Percentiles rank a stretch among this genome's conserved stretches.
phyloP scores from a whole-genome alignment of 2,888 invertebrate species.

The Eumacrocentrus americanus region DNA sequence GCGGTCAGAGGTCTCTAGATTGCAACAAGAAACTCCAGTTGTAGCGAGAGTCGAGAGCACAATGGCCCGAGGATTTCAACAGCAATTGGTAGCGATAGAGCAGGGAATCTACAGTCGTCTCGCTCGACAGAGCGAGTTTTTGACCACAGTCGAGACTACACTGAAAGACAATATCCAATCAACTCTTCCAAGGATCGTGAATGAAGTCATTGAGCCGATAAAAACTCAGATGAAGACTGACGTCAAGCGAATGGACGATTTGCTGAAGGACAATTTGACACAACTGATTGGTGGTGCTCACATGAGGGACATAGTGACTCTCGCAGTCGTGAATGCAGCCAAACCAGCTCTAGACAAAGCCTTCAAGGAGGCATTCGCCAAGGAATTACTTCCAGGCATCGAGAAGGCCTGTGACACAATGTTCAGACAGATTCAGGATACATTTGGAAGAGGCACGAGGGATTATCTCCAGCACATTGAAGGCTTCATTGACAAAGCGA shows the following conservation, averaged over 20 bases:
- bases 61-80: slow-evolving; percentile 48
- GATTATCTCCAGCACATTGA: slow-evolving; percentile 72
- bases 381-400: slow-evolving; percentile 81
- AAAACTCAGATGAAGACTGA: slow-evolving; percentile 69
- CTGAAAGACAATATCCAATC: slow-evolving; percentile 62
- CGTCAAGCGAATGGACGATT: slow-evolving; percentile 70
- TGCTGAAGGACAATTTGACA: slow-evolving; percentile 79
- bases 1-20: slow-evolving; percentile 47
- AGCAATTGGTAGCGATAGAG: slow-evolving; percentile 51
- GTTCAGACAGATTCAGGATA: slow-evolving; percentile 87
- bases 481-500: slow-evolving; percentile 61
- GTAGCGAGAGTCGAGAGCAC: slow-evolving; percentile 48
- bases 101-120: slow-evolving; percentile 49
- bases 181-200: slow-evolving; percentile 66
- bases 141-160: slow-evolving; percentile 57
- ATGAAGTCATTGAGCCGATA: slow-evolving; percentile 74
- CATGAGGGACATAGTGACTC: slow-evolving; percentile 76
- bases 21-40: slow-evolving; percentile 51
- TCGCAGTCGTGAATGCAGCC: slow-evolving; percentile 72
- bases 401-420: slow-evolving; percentile 86
- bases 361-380: slow-evolving; percentile 79
- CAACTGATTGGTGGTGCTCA: slow-evolving; percentile 76
- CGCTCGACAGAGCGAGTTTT: slow-evolving; percentile 50
- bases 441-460: slow-evolving; percentile 86
- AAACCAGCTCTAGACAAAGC: slow-evolving; percentile 77